These are phyloP conservation scores for Antechinus stuartii DNA, from an alignment of 2,113 vertebrate genomes.

Conservation along the genomic window DNA sequence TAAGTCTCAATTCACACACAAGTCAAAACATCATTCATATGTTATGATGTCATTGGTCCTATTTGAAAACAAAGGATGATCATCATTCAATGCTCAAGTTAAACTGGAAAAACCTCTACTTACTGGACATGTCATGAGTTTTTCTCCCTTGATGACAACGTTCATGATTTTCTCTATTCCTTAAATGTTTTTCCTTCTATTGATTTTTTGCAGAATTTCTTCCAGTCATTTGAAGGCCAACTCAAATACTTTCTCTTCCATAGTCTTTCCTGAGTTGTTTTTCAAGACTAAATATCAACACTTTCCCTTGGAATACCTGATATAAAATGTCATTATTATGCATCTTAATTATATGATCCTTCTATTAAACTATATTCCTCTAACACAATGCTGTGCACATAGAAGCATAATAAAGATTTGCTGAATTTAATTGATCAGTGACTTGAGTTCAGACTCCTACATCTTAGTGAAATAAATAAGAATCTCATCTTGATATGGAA, in stretches of 20 bases:
- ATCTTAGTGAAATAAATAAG: not conserved
- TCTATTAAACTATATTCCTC: not conserved
- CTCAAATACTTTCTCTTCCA: not conserved
- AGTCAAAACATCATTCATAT: too few relatives aligned
- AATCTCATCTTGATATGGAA: not conserved
- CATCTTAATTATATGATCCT: not conserved
- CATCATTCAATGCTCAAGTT: too few relatives aligned
- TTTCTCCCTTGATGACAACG: too few relatives aligned
- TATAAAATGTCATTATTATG: not conserved
- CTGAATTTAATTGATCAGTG: too few relatives aligned
- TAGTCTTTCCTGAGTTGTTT: not conserved
- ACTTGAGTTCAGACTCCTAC: not conserved
- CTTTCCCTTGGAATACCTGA: not conserved
- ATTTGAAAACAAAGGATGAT: too few relatives aligned
- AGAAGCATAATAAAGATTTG: not conserved
- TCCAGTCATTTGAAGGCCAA: not conserved
- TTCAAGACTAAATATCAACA: not conserved
- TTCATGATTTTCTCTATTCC: too few relatives aligned
- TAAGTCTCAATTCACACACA: too few relatives aligned
- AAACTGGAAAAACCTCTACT: too few relatives aligned
- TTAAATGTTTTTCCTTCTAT: too few relatives aligned
- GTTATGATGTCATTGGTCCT: too few relatives aligned
- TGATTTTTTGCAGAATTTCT: too few relatives aligned
- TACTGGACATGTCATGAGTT: too few relatives aligned
- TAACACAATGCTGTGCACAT: not conserved